Conservation (phyloP, 2,888 invertebrate species). For the Polyploca ridens region DNA sequence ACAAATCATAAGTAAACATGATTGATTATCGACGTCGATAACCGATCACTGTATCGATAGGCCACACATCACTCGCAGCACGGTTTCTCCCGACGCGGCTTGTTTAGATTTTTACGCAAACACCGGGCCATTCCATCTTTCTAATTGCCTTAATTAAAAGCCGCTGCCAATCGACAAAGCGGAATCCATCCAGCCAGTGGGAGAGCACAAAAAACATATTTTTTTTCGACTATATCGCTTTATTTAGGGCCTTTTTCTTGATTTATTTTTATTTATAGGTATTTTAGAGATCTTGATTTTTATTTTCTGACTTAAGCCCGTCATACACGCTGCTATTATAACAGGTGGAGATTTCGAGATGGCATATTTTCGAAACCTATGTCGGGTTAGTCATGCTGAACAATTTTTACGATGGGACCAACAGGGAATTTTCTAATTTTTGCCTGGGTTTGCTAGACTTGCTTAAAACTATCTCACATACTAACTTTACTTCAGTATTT, state of each 20-base stretch:
- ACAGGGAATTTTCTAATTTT: no score
- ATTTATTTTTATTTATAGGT: background rate
- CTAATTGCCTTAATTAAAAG: slow-evolving; percentile 83
- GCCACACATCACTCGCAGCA: slow-evolving; percentile 33
- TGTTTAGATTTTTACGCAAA: slow-evolving; percentile 84
- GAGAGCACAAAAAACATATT: slow-evolving; percentile 25
- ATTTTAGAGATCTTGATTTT: background rate
- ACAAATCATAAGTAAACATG: background rate
- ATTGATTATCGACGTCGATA: slow-evolving; percentile 26
- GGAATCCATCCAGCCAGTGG: slow-evolving; percentile 33
- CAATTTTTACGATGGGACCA: no score
- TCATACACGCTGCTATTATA: no score
- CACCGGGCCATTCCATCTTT: slow-evolving; percentile 70
- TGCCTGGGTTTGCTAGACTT: no score
- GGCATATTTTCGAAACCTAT: no score
- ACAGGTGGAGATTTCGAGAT: no score
- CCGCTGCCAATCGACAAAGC: slow-evolving; percentile 56
- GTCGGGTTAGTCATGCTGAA: no score
- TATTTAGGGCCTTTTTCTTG: slow-evolving; percentile 19
- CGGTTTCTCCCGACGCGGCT: slow-evolving; percentile 56
- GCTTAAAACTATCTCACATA: no score
- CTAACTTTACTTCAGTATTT: no score
- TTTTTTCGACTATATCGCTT: slow-evolving; percentile 30
- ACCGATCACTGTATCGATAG: slow-evolving; percentile 2
- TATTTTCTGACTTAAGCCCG: background rate